These are phyloP conservation scores for Chloroceryle inda DNA, from an alignment of 2,797 vertebrate species.

Conservation along the genomic window DNA sequence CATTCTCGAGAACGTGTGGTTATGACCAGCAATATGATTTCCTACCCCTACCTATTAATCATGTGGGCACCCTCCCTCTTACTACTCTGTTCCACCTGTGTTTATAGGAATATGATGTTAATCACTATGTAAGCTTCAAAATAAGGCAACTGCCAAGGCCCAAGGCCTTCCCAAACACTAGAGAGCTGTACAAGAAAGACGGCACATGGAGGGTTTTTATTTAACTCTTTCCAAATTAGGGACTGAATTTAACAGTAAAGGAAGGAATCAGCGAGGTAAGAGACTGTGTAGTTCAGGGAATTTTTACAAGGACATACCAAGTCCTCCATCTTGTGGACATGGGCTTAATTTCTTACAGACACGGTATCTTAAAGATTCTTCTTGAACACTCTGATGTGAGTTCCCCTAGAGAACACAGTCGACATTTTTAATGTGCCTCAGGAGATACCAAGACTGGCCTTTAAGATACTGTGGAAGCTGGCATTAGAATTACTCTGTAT, in stretches of 20 bases:
- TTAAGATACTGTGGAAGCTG: background rate
- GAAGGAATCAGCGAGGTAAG: background rate
- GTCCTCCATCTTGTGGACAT: conserved; percentile 25
- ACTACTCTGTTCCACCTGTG: conserved; percentile 14
- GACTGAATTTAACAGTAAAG: background rate
- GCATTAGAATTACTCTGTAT: background rate
- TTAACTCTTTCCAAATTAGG: conserved; percentile 3
- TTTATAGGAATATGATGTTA: background rate
- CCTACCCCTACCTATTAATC: conserved; percentile 8
- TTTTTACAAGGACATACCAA: conserved; percentile 17
- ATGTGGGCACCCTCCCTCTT: background rate
- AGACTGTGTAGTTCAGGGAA: background rate
- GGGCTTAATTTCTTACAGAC: background rate
- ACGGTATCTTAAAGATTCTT: background rate
- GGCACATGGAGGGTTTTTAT: background rate
- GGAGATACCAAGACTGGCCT: background rate
- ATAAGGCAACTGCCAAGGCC: background rate
- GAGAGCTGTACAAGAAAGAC: background rate
- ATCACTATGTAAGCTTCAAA: conserved; percentile 21
- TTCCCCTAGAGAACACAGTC: background rate
- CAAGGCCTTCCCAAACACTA: background rate
- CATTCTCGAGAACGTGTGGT: background rate
- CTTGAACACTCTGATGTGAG: background rate
- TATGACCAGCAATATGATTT: background rate
- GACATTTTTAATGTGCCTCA: background rate